Conservation (phyloP, 2,113 vertebrate species). For the Uria lomvia region DNA sequence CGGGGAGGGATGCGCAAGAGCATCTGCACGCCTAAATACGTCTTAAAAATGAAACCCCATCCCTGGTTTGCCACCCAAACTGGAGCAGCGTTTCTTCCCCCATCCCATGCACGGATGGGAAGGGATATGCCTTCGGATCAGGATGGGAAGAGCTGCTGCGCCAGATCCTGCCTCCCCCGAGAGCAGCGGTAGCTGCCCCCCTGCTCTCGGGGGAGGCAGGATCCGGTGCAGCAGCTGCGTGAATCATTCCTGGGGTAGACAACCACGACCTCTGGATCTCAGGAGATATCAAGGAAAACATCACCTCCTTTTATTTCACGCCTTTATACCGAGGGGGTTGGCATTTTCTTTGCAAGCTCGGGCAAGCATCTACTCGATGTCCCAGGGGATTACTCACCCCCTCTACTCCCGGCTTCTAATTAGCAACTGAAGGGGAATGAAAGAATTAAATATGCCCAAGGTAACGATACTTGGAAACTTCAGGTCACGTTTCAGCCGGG, state of each 20-base stretch:
- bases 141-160: background rate
- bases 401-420: conserved; percentile 45
- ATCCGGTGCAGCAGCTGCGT: rapidly evolving
- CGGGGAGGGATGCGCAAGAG: background rate
- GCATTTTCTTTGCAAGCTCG: conserved; percentile 34
- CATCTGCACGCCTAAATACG: background rate
- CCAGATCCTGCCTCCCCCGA: background rate
- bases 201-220: background rate
- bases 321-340: background rate
- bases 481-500: conserved; percentile 35
- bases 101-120: background rate
- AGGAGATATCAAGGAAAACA: conserved; percentile 12
- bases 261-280: background rate
- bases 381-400: conserved; percentile 25
- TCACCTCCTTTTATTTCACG: background rate
- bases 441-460: conserved; percentile 54
- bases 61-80: background rate
- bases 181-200: background rate
- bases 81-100: background rate
- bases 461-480: conserved; percentile 57
- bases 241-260: background rate
- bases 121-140: background rate
- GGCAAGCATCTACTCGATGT: conserved; percentile 25
- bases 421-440: conserved; percentile 38
- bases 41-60: background rate